phyloP scores from a whole-genome alignment of 1,140 invertebrate species.

The Akabosia matsudoensis region DNA sequence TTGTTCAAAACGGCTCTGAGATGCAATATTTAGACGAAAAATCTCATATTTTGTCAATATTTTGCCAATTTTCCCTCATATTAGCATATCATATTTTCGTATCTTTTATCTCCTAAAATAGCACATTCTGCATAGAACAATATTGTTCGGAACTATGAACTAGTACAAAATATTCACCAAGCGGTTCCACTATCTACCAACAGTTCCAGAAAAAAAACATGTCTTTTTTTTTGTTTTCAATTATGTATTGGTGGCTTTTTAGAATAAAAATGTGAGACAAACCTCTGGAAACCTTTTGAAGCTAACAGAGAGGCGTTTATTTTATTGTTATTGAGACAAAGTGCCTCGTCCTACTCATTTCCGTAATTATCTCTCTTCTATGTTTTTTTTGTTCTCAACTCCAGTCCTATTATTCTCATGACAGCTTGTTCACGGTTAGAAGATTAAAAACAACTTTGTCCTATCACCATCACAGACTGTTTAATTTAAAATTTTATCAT shows the following conservation, averaged over 20 bases:
- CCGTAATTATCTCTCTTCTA: slow-evolving; percentile 18
- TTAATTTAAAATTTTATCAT: not conserved
- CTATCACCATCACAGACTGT: not conserved
- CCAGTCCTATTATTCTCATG: slow-evolving; percentile 1
- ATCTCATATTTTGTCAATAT: too few species aligned
- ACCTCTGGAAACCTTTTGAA: not conserved
- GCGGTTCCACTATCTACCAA: too few species aligned
- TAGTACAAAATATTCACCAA: too few species aligned
- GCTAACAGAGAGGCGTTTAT: not conserved
- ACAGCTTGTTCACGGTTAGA: slow-evolving; percentile 17
- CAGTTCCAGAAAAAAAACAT: too few species aligned
- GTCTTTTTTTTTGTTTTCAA: too few species aligned
- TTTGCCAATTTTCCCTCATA: too few species aligned
- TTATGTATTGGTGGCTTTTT: slow-evolving; percentile 8
- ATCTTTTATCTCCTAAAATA: too few species aligned
- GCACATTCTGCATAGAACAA: too few species aligned
- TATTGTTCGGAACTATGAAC: too few species aligned
- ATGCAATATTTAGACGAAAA: too few species aligned
- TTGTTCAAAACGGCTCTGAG: too few species aligned
- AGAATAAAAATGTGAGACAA: not conserved
- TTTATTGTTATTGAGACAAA: slow-evolving; percentile 1
- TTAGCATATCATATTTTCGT: too few species aligned
- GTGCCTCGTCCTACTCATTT: slow-evolving; percentile 16
- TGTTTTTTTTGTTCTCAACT: slow-evolving; percentile 22
- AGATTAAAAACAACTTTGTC: slow-evolving; percentile 23